Percentiles rank a stretch among this genome's conserved stretches.
Conservation (phyloP, 64 coral and sea anemone genomes). For the Porites lutea region DNA sequence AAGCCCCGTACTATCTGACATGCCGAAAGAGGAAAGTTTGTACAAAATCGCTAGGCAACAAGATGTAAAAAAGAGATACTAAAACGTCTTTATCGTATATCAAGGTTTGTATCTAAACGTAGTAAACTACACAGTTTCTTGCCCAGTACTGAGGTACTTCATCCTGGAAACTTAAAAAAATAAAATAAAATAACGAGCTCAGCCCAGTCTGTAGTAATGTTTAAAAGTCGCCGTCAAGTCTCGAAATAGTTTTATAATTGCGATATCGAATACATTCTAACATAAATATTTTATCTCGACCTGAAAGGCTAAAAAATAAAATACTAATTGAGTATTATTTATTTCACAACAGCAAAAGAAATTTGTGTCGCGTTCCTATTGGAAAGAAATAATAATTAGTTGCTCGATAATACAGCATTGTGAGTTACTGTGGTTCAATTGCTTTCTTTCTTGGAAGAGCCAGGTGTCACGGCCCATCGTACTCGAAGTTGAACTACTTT, state of each 20-base stretch:
- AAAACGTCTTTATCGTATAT: not conserved
- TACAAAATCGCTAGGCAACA: slow-evolving; percentile 73
- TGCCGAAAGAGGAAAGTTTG: slow-evolving; percentile 66
- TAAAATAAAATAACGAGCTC: not conserved
- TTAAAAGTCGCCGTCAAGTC: slow-evolving; percentile 27
- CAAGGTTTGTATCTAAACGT: slow-evolving; percentile 5
- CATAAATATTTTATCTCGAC: slow-evolving; percentile 90
- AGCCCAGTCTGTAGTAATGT: not conserved
- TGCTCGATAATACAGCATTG: slow-evolving; percentile 55
- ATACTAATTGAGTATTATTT: slow-evolving; percentile 89
- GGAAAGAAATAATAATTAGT: slow-evolving; percentile 58
- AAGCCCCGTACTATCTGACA: slow-evolving; percentile 33
- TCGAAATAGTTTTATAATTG: slow-evolving; percentile 81
- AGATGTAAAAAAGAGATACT: slow-evolving; percentile 56
- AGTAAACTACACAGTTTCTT: slow-evolving; percentile 31
- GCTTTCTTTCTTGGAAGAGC: slow-evolving; percentile 22
- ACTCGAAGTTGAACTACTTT: not conserved
- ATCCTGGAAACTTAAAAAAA: not conserved
- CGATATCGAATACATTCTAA: slow-evolving; percentile 42
- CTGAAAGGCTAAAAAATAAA: slow-evolving; percentile 93
- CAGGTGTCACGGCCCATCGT: slow-evolving; percentile 51
- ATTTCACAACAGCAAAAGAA: slow-evolving; percentile 61
- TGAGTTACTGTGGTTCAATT: slow-evolving; percentile 40
- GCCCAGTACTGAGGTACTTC: not conserved
- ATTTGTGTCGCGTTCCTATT: slow-evolving; percentile 48